These are phyloP conservation scores for Eupithecia insigniata DNA, from an alignment of 2,888 invertebrate species.

Conservation along the genomic window DNA sequence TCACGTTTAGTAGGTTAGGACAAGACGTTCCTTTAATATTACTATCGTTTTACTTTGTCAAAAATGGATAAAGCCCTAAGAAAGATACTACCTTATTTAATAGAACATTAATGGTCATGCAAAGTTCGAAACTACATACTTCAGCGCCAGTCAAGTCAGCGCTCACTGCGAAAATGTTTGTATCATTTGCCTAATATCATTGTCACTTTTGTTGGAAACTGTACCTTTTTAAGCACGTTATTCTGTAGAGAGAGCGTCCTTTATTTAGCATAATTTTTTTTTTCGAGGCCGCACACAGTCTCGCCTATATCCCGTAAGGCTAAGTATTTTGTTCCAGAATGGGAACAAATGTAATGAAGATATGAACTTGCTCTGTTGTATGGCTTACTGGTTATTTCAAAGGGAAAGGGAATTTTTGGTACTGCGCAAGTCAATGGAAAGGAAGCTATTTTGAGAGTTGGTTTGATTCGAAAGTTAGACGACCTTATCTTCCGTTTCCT, in stretches of 20 bases:
- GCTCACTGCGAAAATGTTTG: not conserved
- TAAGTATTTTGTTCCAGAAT: conserved; percentile 6
- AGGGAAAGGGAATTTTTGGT: not conserved
- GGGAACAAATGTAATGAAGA: conserved; percentile 3
- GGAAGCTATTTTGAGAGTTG: not conserved
- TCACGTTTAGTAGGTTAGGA: no score
- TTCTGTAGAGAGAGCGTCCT: conserved; percentile 16
- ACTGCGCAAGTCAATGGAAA: not conserved
- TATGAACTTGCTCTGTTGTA: not conserved
- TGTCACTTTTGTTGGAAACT: not conserved
- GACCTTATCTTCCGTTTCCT: not conserved
- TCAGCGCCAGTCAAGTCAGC: not conserved
- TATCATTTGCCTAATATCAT: not conserved
- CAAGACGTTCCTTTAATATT: not conserved
- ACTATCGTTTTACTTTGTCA: not conserved
- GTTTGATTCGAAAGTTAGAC: not conserved
- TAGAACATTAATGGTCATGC: not conserved
- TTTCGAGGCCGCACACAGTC: conserved; percentile 20
- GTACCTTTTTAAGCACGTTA: conserved; percentile 9
- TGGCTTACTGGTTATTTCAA: conserved; percentile 1
- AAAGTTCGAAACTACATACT: not conserved
- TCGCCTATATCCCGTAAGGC: conserved; percentile 1
- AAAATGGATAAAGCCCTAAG: not conserved
- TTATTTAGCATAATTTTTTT: conserved; percentile 26
- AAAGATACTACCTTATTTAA: not conserved